These are phyloP conservation scores for Caenorhabditis japonica DNA, from an alignment of 2,888 invertebrate genomes.

Conservation along the genomic window DNA sequence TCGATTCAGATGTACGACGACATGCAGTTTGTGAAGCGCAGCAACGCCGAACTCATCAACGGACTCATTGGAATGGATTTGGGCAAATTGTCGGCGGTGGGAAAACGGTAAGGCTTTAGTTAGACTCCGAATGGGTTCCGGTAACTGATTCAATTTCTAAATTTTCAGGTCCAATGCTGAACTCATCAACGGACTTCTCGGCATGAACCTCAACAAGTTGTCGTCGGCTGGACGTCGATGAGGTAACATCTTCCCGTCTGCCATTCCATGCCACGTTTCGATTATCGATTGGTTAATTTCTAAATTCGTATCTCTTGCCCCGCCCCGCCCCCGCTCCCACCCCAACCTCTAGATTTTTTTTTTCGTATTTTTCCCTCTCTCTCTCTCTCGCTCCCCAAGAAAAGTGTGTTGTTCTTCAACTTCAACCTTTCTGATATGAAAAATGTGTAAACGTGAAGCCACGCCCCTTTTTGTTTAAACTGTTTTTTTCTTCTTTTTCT, in stretches of 20 bases:
- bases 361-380: constrained; percentile 1
- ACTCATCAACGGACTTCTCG: constrained; percentile 75
- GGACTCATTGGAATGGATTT: constrained; percentile 76
- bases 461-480: no score
- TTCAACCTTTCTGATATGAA: constrained; percentile 29
- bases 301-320: background rate
- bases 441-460: constrained; percentile 27
- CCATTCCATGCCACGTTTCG: no score
- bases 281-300: constrained; percentile 26
- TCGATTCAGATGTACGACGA: constrained; percentile 49
- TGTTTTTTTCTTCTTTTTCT: no score
- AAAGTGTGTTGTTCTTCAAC: background rate
- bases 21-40: constrained; percentile 63
- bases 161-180: constrained; percentile 72
- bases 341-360: background rate
- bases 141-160: no score
- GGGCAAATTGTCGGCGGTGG: constrained; percentile 71
- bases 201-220: constrained; percentile 75
- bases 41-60: constrained; percentile 75
- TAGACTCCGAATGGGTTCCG: no score
- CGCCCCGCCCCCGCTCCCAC: constrained; percentile 1
- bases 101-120: constrained; percentile 65
- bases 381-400: background rate
- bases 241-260: no score
- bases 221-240: constrained; percentile 63